phyloP scores from a whole-genome alignment of 2,888 invertebrate species.

The Limnephilus lunatus region DNA sequence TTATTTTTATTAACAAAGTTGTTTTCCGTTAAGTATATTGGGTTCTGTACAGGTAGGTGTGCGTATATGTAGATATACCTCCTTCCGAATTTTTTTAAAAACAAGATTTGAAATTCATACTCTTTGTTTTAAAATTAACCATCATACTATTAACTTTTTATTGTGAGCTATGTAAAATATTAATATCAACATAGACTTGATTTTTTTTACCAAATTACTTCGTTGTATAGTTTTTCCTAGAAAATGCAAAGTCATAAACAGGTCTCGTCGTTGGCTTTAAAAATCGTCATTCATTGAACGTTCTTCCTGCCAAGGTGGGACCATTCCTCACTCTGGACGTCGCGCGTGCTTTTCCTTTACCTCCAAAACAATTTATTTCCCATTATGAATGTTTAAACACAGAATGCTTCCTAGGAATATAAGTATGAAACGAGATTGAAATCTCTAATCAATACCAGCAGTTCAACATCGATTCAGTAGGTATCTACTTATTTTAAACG shows the following conservation, averaged over 20 bases:
- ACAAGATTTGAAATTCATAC: neutral
- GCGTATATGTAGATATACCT: no score
- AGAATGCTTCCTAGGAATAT: neutral
- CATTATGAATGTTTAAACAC: neutral
- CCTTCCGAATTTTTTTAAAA: neutral
- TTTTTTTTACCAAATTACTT: constrained; percentile 8
- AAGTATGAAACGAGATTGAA: neutral
- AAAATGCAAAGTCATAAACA: constrained; percentile 36
- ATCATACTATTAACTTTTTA: no score
- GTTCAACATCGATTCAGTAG: neutral
- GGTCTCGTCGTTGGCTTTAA: constrained; percentile 8
- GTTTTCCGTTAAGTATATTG: neutral
- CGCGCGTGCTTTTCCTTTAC: constrained; percentile 45
- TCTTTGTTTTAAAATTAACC: neutral
- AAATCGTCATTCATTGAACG: constrained; percentile 42
- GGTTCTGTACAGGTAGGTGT: no score
- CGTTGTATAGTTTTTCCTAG: constrained; percentile 20
- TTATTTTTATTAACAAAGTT: neutral
- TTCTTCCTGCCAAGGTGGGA: constrained; percentile 31
- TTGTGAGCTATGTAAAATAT: no score
- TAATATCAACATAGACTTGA: neutral
- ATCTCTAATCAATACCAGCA: neutral
- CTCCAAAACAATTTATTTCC: neutral
- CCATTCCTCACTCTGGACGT: constrained; percentile 28
- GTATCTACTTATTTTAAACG: neutral